A percentile compares a stretch with the other conserved stretches of the same genome.
Conservation (phyloP, 2,888 invertebrate genomes). For the Labia minor region DNA sequence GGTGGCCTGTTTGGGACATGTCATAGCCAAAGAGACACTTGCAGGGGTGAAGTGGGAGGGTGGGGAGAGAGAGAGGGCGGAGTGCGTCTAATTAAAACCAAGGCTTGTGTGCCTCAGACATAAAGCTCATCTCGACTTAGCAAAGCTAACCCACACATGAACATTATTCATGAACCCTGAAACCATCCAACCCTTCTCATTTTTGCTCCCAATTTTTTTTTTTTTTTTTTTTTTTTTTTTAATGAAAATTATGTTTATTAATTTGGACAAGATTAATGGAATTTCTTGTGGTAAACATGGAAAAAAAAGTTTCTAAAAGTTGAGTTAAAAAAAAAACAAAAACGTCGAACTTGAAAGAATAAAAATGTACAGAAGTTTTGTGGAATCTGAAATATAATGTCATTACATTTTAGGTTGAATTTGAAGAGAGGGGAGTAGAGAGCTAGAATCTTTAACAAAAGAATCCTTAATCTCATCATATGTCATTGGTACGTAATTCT, state of each 20-base stretch:
- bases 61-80: background rate
- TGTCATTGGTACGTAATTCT: no score
- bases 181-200: background rate
- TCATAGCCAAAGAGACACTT: background rate
- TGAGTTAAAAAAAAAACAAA: no score
- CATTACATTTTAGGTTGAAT: no score
- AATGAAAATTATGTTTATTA: background rate
- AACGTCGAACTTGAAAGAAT: no score
- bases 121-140: conserved; percentile 7
- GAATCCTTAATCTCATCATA: no score
- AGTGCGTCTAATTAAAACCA: background rate
- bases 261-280: background rate
- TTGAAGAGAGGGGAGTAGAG: no score
- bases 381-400: no score
- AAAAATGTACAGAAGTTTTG: no score
- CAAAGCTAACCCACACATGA: background rate
- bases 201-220: no score
- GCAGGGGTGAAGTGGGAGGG: background rate
- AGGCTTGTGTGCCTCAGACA: background rate
- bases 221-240: no score
- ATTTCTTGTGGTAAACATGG: background rate
- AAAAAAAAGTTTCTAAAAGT: background rate
- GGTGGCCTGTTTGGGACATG: background rate
- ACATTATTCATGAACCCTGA: background rate
- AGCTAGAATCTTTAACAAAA: no score